Evolutionary conservation across 2,113 vertebrate genomes (phyloP).

Genomic region (Phylloscopus whistleri): DNA sequence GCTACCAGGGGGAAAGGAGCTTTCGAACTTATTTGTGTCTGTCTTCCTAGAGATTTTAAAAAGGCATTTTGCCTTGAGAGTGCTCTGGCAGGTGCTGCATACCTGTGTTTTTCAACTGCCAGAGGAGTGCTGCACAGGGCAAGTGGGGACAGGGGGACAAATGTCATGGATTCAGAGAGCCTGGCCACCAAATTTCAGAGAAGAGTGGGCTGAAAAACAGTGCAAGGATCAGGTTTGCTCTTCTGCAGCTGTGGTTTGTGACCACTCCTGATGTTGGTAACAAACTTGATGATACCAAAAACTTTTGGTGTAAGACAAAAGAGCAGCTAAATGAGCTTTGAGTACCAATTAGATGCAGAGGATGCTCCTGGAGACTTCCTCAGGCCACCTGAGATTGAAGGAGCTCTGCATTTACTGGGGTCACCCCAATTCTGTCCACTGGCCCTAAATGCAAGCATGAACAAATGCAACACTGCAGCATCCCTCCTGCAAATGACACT

Average conservation of each 20-base stretch:
- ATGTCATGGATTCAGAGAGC: neutral
- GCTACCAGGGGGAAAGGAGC: neutral
- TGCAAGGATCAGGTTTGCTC: neutral
- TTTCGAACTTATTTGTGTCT: neutral
- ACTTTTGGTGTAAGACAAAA: neutral
- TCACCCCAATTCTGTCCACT: neutral
- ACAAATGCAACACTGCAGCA: neutral
- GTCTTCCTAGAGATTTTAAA: neutral
- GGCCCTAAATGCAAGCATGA: accelerated
- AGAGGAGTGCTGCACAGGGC: neutral
- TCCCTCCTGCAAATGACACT: neutral
- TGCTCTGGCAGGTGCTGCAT: neutral
- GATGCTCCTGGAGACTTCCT: neutral
- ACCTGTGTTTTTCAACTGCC: neutral
- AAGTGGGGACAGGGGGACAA: neutral
- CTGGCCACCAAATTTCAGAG: neutral
- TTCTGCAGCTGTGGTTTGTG: neutral
- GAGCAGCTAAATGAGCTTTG: neutral
- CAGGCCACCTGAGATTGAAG: neutral
- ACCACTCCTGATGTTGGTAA: neutral
- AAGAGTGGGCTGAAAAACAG: neutral
- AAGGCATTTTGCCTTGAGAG: neutral
- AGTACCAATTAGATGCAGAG: neutral
- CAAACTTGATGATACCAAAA: neutral
- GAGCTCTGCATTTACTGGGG: neutral